phyloP scores from a whole-genome alignment of 2,113 vertebrate species.

The Maccullochella peelii region DNA sequence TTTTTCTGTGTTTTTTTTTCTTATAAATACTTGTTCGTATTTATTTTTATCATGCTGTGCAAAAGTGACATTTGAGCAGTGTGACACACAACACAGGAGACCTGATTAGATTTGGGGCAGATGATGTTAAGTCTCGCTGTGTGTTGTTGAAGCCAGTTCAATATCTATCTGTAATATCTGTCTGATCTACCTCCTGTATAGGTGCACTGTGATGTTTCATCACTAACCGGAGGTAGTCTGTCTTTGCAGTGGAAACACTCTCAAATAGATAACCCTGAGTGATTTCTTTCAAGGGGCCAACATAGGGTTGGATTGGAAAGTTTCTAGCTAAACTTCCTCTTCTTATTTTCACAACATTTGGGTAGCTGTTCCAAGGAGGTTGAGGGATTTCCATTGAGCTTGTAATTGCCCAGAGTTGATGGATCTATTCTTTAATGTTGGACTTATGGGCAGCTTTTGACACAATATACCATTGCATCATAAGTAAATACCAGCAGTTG shows the following conservation, averaged over 20 bases:
- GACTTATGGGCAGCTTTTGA: not conserved
- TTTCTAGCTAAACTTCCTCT: not conserved
- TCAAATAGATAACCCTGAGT: not conserved
- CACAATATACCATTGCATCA: not conserved
- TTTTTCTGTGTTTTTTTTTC: not conserved
- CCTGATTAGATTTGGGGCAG: not conserved
- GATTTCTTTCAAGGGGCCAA: not conserved
- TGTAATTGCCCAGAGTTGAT: not conserved
- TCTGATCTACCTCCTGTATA: conserved; percentile 4
- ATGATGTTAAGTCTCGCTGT: not conserved
- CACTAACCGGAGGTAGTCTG: not conserved
- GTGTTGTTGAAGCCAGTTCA: not conserved
- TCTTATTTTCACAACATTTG: not conserved
- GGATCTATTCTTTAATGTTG: not conserved
- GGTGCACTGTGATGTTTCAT: not conserved
- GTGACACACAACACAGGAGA: not conserved
- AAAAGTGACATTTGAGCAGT: not conserved
- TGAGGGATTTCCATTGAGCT: not conserved
- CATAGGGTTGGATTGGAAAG: not conserved
- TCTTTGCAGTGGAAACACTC: not conserved
- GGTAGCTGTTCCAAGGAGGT: not conserved
- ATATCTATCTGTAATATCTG: conserved; percentile 4
- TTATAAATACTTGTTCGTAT: not conserved
- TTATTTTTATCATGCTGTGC: not conserved
- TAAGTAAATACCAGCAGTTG: not conserved